These are phyloP conservation scores for Bradypus variegatus DNA, from an alignment of 2,797 vertebrate species.

Conservation along the genomic window DNA sequence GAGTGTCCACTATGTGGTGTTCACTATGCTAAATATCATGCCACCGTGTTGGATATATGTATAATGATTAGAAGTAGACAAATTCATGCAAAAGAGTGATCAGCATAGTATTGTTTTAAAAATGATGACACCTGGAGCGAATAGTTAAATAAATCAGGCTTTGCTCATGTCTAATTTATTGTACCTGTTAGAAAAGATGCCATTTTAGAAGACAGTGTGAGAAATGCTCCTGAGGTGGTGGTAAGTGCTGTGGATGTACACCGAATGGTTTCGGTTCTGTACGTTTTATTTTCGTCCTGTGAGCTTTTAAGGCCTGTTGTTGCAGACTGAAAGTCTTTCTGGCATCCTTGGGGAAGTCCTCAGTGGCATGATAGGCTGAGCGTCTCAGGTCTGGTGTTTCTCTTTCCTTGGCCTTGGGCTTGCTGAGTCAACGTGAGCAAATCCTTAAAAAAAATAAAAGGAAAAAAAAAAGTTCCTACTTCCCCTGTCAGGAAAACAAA, in stretches of 20 bases:
- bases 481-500: neutral
- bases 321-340: neutral
- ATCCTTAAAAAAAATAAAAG: neutral
- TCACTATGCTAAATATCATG: neutral
- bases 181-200: neutral
- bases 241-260: fast-evolving
- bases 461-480: neutral
- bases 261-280: neutral
- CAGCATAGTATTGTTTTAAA: neutral
- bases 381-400: neutral
- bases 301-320: neutral
- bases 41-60: neutral
- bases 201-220: neutral
- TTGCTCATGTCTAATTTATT: neutral
- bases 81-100: neutral
- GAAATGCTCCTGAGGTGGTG: neutral
- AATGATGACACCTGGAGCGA: neutral
- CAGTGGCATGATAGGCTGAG: fast-evolving
- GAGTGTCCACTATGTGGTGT: neutral
- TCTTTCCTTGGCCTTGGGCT: neutral
- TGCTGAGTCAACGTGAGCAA: neutral
- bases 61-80: neutral
- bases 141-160: neutral
- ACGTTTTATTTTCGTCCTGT: slow-evolving; percentile 9
- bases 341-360: neutral